Base-by-base conservation (phyloP, 2,888 invertebrate species). In the Chymomyza fuscimana region DNA sequence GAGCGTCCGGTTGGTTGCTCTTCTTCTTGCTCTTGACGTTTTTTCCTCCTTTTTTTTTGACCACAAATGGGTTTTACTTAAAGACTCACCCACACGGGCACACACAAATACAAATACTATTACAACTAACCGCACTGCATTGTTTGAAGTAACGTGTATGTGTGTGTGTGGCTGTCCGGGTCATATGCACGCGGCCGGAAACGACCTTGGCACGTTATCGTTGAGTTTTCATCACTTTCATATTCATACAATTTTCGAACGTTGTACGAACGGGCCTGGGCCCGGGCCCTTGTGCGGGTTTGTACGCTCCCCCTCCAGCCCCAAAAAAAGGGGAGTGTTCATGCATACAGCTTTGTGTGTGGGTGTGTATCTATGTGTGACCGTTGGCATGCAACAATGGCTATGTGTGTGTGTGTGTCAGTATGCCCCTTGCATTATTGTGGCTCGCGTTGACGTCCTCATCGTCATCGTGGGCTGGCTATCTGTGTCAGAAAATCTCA, bases 171-270 rank as follows among this genome's bases (percentile, higher is more conserved):
- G 73, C 69, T 66, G 74, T 74, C 61, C 76, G 85, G 80, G 78
- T 78, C 82, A 82, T 82, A 85, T 88, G 87, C 87, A 89, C 89
- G 86, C 89, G 89, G 86, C 89, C 89, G 86, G 86, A 86, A 89
- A 88, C 89, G 86, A 89, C 86, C 86, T 86, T 86, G 86, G 86
- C 86, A 87, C 89, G 87, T 86, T 89, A 86, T 86, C 86, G 89
- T 82, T 78, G 88, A 81, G 81, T 86, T 86, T 89, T 86, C 86
- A 89, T 86, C 86, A 85, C 85, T 85, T 85, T 87, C 89, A 87
- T 87, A 85, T 85, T 85, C 85, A 85, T 87, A 85, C 83, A 78
- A 79, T 80, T 80, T 85, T 88, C 88, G 82, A 77, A 79, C 78
- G 67, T 56, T 56, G 59, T 58, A 64, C 70, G 72, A 63, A 63